These are phyloP conservation scores for Falco rusticolus DNA, from an alignment of 2,797 vertebrate species.

Conservation along the genomic window DNA sequence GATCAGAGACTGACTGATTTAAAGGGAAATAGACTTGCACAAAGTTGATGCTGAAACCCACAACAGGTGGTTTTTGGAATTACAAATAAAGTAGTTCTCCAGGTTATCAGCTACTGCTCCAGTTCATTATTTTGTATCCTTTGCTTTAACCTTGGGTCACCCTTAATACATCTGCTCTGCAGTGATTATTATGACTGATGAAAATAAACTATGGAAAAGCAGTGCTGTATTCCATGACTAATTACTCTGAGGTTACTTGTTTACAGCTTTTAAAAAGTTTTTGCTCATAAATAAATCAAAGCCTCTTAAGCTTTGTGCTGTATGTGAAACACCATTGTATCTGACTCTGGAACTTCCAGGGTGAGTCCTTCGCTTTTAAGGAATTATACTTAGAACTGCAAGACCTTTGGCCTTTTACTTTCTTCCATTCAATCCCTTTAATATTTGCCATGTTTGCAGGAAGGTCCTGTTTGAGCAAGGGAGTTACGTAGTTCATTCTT, in stretches of 20 bases:
- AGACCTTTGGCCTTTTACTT: not conserved
- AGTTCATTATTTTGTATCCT: constrained; percentile 67
- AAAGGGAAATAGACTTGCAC: constrained; percentile 53
- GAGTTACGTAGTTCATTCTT: not conserved
- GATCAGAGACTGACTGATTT: constrained; percentile 63
- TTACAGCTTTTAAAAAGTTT: constrained; percentile 63
- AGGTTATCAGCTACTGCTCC: constrained; percentile 49
- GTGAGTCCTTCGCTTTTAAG: not conserved
- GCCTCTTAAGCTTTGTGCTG: not conserved
- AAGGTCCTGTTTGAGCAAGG: not conserved
- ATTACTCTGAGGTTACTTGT: constrained; percentile 67
- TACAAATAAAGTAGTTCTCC: constrained; percentile 62
- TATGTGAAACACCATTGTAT: not conserved
- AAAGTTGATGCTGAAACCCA: not conserved
- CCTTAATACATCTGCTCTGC: constrained; percentile 63
- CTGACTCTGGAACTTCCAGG: not conserved
- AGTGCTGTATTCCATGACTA: constrained; percentile 58
- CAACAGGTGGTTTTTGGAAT: constrained; percentile 38
- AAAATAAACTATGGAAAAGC: constrained; percentile 73
- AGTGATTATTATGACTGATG: constrained; percentile 71
- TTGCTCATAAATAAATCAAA: constrained; percentile 69
- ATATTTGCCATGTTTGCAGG: not conserved
- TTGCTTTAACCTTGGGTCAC: constrained; percentile 71
- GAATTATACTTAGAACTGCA: not conserved
- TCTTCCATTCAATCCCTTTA: not conserved